Evolutionary conservation across 2,113 vertebrate species (phyloP).

Genomic region (Cavia aperea): DNA sequence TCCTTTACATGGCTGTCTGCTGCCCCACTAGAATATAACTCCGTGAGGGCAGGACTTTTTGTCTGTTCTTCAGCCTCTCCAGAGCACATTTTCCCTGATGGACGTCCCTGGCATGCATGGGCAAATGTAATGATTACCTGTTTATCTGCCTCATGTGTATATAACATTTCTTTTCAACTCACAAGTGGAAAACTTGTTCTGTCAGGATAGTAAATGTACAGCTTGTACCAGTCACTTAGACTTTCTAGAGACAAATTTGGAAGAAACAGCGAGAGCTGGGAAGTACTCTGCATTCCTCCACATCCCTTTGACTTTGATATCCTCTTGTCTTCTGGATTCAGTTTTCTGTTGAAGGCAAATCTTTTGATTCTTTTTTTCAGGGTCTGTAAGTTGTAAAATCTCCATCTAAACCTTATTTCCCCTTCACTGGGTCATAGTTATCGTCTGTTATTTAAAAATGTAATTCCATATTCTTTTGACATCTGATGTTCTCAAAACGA

Average conservation of each 20-base stretch:
- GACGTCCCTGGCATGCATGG: neutral
- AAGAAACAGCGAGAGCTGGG: neutral
- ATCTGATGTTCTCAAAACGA: neutral
- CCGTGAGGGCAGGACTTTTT: neutral
- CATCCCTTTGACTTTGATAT: neutral
- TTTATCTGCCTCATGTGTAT: neutral
- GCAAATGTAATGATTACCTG: neutral
- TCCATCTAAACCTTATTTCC: neutral
- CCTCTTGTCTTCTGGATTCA: neutral
- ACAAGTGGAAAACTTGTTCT: neutral
- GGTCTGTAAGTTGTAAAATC: neutral
- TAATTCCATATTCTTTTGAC: neutral
- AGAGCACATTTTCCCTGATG: neutral
- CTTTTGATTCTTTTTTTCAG: neutral
- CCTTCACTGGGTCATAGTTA: neutral
- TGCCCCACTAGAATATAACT: neutral
- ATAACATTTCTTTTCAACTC: neutral
- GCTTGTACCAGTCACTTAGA: neutral
- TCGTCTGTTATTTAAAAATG: neutral
- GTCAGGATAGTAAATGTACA: neutral
- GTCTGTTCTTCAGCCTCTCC: neutral
- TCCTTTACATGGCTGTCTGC: neutral
- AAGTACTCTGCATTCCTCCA: neutral
- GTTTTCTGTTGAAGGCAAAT: neutral
- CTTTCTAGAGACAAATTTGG: neutral